Evolutionary conservation across 2,888 invertebrate genomes (phyloP).

Genomic region (Lottia gigantea): DNA sequence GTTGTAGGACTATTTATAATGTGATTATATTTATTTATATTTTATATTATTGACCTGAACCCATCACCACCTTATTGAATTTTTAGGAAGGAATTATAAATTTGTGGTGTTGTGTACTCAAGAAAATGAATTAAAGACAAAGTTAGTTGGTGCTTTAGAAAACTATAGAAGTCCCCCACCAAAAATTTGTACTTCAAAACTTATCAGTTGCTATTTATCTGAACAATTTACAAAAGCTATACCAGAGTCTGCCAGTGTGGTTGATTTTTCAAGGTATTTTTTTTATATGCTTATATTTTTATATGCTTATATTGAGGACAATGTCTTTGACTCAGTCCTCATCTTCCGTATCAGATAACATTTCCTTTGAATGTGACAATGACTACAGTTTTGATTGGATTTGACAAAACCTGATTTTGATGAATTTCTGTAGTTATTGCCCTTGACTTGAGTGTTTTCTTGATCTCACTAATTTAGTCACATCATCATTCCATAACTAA

Average conservation of each 20-base stretch:
- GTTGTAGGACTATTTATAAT: too few species aligned
- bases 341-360: too few species aligned
- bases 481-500: too few species aligned
- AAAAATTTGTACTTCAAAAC: slow-evolving; percentile 20
- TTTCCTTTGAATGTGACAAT: too few species aligned
- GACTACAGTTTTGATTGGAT: too few species aligned
- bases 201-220: slow-evolving; percentile 34
- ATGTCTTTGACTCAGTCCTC: too few species aligned
- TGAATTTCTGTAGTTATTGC: too few species aligned
- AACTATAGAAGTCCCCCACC: slow-evolving; percentile 36
- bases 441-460: too few species aligned
- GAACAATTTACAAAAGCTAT: slow-evolving; percentile 2
- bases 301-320: neutral
- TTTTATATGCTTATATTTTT: neutral
- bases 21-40: too few species aligned
- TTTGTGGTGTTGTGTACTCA: slow-evolving; percentile 54
- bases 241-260: slow-evolving; percentile 26
- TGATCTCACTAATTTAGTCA: too few species aligned
- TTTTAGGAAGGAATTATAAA: slow-evolving; percentile 29
- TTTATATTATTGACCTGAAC: too few species aligned
- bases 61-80: neutral
- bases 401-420: too few species aligned
- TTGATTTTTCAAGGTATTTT: slow-evolving; percentile 35
- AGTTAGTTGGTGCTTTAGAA: slow-evolving; percentile 55
- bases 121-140: slow-evolving; percentile 53